These are phyloP conservation scores for Syrmaticus mikado DNA, from an alignment of 2,113 vertebrate species.

Conservation along the genomic window DNA sequence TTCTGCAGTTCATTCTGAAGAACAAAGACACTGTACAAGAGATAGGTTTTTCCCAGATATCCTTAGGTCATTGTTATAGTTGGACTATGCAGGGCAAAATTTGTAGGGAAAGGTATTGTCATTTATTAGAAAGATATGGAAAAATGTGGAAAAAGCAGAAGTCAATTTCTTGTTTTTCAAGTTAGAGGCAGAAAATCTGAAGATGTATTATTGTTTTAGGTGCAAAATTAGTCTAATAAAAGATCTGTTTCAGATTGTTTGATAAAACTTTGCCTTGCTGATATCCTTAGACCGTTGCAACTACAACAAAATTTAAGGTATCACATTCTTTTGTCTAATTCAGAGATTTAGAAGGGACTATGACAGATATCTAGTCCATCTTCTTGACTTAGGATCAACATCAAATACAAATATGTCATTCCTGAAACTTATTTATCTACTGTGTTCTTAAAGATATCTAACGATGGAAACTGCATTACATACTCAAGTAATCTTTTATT, in stretches of 20 bases:
- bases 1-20: not conserved
- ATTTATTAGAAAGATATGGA: not conserved
- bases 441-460: not conserved
- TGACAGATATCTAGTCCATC: not conserved
- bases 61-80: not conserved
- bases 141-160: not conserved
- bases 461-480: not conserved
- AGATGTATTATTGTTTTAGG: not conserved
- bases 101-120: not conserved
- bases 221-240: not conserved
- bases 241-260: not conserved
- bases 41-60: not conserved
- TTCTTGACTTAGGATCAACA: not conserved
- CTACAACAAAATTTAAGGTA: not conserved
- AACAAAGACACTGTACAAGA: not conserved
- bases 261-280: not conserved
- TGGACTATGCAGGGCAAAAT: not conserved
- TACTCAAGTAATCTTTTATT: not conserved
- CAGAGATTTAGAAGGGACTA: not conserved
- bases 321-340: not conserved
- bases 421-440: constrained; percentile 1
- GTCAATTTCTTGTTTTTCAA: not conserved
- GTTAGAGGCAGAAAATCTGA: not conserved
- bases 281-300: not conserved
- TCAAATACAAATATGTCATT: not conserved